A percentile compares a stretch with the other conserved stretches of the same genome.
These are phyloP conservation scores for Orthonevra nobilis DNA, from an alignment of 2,888 invertebrate species.

Conservation along the genomic window DNA sequence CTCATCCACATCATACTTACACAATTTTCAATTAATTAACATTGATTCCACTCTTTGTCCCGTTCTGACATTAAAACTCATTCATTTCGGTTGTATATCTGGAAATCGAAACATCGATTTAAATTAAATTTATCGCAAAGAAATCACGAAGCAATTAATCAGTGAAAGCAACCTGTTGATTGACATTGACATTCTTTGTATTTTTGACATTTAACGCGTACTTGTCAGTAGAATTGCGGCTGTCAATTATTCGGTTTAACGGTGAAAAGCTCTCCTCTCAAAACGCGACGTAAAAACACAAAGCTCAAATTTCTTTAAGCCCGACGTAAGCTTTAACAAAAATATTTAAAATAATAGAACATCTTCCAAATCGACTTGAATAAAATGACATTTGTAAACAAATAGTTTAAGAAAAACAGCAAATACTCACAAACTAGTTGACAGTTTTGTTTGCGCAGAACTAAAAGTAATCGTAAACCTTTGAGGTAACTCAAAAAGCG, in stretches of 20 bases:
- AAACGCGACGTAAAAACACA: too few species aligned
- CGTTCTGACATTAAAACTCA: slow-evolving; percentile 24
- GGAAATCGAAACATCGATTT: slow-evolving; percentile 21
- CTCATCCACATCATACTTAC: slow-evolving; percentile 31
- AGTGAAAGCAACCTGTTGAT: slow-evolving; percentile 29
- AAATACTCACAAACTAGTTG: too few species aligned
- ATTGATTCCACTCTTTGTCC: slow-evolving; percentile 44
- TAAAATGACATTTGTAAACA: too few species aligned
- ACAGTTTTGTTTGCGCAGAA: too few species aligned
- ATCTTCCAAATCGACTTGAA: too few species aligned
- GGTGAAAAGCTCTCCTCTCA: too few species aligned
- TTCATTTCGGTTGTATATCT: slow-evolving; percentile 20
- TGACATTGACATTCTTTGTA: slow-evolving; percentile 11
- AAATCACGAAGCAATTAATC: slow-evolving; percentile 43
- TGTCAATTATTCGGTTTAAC: too few species aligned
- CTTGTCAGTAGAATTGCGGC: background rate
- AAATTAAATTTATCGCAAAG: slow-evolving; percentile 36
- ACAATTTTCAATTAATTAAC: slow-evolving; percentile 64
- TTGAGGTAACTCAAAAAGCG: too few species aligned
- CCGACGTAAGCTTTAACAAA: background rate
- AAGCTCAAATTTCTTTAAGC: background rate
- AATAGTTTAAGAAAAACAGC: too few species aligned
- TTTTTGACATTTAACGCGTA: slow-evolving; percentile 20
- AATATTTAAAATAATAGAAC: background rate
- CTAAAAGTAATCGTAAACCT: too few species aligned